These are phyloP conservation scores for Stercorarius parasiticus DNA, from an alignment of 2,113 vertebrate species.

Conservation along the genomic window DNA sequence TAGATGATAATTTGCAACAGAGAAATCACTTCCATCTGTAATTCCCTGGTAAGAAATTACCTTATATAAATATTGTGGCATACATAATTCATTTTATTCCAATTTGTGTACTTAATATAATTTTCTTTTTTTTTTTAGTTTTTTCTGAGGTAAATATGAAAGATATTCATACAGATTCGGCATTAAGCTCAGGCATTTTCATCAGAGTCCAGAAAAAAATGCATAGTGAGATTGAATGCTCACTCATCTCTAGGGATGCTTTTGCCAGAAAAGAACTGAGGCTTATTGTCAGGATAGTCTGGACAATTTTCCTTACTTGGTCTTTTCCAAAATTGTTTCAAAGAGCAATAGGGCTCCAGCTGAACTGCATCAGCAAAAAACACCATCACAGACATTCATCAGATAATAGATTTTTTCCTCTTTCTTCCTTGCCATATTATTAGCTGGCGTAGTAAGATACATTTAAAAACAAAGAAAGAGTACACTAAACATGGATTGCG, in stretches of 20 bases:
- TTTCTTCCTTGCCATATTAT: background rate
- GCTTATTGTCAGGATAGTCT: background rate
- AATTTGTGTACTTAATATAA: background rate
- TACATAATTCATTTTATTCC: background rate
- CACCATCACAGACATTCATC: background rate
- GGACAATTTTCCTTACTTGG: conserved; percentile 35
- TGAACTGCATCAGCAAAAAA: conserved; percentile 30
- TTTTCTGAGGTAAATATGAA: background rate
- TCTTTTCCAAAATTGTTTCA: conserved; percentile 43
- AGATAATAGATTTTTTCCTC: background rate
- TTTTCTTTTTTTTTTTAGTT: background rate
- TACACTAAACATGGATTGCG: background rate
- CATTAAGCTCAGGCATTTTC: background rate
- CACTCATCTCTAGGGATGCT: background rate
- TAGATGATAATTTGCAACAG: background rate
- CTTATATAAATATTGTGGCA: background rate
- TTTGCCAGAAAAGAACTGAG: conserved; percentile 29
- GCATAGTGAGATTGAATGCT: background rate
- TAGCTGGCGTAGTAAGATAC: background rate
- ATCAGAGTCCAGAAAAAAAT: background rate
- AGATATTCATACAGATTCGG: background rate
- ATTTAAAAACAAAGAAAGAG: background rate
- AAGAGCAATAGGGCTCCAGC: conserved; percentile 12
- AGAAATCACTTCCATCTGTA: background rate
- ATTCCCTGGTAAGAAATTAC: background rate